Percentiles rank a stretch among this genome's conserved stretches.
phyloP scores from a whole-genome alignment of 2,888 invertebrate genomes.

The Monopis laevigella region DNA sequence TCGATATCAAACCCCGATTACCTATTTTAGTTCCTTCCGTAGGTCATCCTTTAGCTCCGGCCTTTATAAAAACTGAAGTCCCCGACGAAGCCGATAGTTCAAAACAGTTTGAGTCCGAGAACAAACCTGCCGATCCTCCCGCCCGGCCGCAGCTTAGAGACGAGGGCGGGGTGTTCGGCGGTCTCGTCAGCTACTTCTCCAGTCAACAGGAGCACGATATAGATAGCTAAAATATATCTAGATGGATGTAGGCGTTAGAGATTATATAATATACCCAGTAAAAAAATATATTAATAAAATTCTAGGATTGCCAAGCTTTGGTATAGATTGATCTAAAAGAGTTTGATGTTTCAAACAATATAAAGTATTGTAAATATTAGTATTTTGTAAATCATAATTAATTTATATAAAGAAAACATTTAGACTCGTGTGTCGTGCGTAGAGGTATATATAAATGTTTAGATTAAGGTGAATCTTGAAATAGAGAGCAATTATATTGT shows the following conservation, averaged over 20 bases:
- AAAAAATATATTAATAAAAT: no score
- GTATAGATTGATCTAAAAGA: no score
- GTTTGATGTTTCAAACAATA: no score
- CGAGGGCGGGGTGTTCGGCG: slow-evolving; percentile 83
- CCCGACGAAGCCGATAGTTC: neutral
- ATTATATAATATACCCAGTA: no score
- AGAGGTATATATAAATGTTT: neutral
- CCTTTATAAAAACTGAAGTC: slow-evolving; percentile 1
- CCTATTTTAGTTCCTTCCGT: no score
- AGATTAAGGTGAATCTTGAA: no score
- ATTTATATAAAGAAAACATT: slow-evolving; percentile 6
- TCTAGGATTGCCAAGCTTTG: no score
- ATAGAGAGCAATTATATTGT: neutral
- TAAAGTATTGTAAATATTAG: neutral
- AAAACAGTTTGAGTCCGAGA: no score
- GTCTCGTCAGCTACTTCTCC: slow-evolving; percentile 91
- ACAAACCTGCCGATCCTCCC: no score
- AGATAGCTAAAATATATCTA: slow-evolving; percentile 54
- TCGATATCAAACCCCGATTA: no score
- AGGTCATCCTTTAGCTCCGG: neutral
- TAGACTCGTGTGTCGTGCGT: slow-evolving; percentile 2
- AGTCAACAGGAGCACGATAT: slow-evolving; percentile 90
- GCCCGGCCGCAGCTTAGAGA: no score
- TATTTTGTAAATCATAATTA: neutral
- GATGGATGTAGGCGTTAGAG: no score